Percentiles rank a stretch among this genome's conserved stretches.
phyloP scores from a whole-genome alignment of 2,888 invertebrate species.

The Dendrolimus houi region DNA sequence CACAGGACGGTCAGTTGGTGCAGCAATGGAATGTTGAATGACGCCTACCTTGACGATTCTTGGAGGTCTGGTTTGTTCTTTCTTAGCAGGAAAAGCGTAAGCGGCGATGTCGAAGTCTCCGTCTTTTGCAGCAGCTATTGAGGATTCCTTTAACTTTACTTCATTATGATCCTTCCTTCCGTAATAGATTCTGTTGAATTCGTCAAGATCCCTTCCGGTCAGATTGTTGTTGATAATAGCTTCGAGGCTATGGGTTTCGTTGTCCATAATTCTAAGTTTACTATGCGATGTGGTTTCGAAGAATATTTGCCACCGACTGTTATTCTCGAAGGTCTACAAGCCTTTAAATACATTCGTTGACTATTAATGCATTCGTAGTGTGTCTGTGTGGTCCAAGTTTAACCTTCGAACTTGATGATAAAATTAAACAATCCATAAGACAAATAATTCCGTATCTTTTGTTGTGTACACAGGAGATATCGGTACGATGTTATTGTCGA shows the following conservation, averaged over 20 bases:
- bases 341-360: conserved; percentile 48
- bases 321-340: conserved; percentile 19
- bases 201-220: conserved; percentile 55
- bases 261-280: conserved; percentile 40
- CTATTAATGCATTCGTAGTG: no score
- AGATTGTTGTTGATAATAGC: conserved; percentile 59
- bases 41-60: conserved; percentile 89
- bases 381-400: conserved; percentile 39
- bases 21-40: conserved; percentile 91
- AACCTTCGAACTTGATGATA: conserved; percentile 59
- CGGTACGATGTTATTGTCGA: conserved; percentile 8
- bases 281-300: conserved; percentile 16
- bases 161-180: conserved; percentile 55
- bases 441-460: conserved; percentile 51
- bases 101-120: conserved; percentile 72
- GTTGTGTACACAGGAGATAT: conserved; percentile 19
- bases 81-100: conserved; percentile 62
- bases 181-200: conserved; percentile 65
- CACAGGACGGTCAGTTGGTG: conserved; percentile 86
- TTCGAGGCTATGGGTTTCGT: conserved; percentile 63
- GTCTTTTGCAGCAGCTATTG: conserved; percentile 71
- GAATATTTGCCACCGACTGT: conserved; percentile 27
- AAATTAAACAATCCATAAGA: conserved; percentile 29
- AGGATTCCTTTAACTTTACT: conserved; percentile 58
- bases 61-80: conserved; percentile 77